A percentile compares a stretch with the other conserved stretches of the same genome.
These are phyloP conservation scores for Capromys pilorides DNA, from an alignment of 2,797 vertebrate genomes.

Conservation along the genomic window DNA sequence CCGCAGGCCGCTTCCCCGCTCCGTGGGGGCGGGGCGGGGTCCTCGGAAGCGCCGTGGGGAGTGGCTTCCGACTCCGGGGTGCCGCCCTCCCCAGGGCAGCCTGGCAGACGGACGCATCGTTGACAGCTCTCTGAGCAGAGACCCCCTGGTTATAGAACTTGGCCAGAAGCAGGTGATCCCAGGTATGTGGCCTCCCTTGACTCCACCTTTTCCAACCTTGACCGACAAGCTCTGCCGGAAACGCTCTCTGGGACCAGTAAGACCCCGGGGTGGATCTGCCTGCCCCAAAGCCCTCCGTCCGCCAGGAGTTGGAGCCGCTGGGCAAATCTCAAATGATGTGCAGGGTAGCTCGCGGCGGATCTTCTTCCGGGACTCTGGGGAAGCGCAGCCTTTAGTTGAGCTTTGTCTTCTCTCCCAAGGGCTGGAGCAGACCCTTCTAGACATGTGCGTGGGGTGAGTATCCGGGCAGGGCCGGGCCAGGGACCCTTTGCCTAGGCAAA, in stretches of 20 bases:
- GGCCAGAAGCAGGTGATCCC: constrained; percentile 96
- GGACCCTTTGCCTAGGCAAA: not conserved
- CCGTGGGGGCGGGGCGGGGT: too few relatives aligned
- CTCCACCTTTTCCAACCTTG: not conserved
- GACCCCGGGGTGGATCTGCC: not conserved
- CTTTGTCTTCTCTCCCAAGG: constrained; percentile 85
- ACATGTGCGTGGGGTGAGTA: constrained; percentile 96
- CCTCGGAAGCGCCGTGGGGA: too few relatives aligned
- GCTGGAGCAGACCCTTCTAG: constrained; percentile 95
- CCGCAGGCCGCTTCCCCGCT: too few relatives aligned
- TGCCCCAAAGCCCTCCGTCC: not conserved
- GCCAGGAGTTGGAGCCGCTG: not conserved
- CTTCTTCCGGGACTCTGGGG: constrained; percentile 25
- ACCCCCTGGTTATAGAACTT: constrained; percentile 96
- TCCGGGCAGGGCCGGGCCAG: not conserved
- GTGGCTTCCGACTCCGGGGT: not conserved
- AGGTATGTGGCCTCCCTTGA: constrained; percentile 85
- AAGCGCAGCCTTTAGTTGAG: not conserved
- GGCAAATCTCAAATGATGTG: not conserved
- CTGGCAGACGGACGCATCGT: constrained; percentile 94
- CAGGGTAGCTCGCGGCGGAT: not conserved
- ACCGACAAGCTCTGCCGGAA: not conserved
- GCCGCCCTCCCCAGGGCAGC: constrained; percentile 87
- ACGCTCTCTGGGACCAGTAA: not conserved
- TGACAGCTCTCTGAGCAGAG: constrained; percentile 93